These are phyloP conservation scores for Percopsis transmontana DNA, from an alignment of 2,113 vertebrate species.

Conservation along the genomic window DNA sequence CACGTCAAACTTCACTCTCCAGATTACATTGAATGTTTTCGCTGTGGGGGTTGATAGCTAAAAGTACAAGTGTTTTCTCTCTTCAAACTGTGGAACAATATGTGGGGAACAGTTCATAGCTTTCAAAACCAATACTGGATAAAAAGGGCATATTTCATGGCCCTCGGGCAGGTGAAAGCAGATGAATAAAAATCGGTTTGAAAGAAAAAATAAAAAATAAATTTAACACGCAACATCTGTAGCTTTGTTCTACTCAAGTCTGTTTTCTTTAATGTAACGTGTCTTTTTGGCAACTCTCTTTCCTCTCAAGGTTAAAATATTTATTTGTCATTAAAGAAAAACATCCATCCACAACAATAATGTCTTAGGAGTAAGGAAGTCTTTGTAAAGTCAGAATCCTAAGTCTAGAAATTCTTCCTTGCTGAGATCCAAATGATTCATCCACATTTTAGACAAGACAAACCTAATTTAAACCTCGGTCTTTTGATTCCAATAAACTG, in stretches of 20 bases:
- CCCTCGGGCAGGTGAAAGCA: conserved; percentile 11
- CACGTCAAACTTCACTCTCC: conserved; percentile 11
- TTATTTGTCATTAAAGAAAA: background rate
- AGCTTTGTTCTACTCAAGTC: background rate
- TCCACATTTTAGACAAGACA: no score
- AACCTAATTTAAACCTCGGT: no score
- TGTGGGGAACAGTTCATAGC: conserved; percentile 15
- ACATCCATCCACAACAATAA: background rate
- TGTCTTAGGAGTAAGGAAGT: background rate
- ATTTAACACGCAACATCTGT: conserved; percentile 1
- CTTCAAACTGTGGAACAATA: background rate
- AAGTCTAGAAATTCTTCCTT: background rate
- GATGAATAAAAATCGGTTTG: conserved; percentile 21
- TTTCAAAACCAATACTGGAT: conserved; percentile 19
- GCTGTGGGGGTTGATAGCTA: conserved; percentile 10
- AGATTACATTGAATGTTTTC: conserved; percentile 18
- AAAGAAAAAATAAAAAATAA: conserved; percentile 8
- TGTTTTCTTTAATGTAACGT: background rate
- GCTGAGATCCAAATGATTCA: background rate
- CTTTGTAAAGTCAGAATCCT: background rate
- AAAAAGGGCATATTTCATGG: conserved; percentile 14
- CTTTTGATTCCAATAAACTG: no score
- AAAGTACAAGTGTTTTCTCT: conserved; percentile 1
- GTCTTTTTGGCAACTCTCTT: background rate
- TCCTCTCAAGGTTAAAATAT: background rate